phyloP scores from a whole-genome alignment of 2,113 vertebrate species.

The Puma concolor region DNA sequence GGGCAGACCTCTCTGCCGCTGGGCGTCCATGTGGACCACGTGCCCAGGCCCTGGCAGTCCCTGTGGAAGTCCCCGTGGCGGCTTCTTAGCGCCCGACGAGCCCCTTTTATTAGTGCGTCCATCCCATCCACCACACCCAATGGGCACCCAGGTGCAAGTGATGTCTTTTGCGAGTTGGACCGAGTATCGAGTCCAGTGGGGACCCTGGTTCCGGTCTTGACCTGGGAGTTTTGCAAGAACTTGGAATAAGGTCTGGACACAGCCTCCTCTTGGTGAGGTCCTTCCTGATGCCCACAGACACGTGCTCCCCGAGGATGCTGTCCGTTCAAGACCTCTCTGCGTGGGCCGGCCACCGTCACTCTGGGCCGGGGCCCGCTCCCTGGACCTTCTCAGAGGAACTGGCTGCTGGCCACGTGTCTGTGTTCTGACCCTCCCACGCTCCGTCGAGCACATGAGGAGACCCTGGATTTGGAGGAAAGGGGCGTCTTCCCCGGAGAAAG shows the following conservation, averaged over 20 bases:
- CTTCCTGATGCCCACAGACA: not conserved
- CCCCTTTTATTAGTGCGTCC: slow-evolving; percentile 60
- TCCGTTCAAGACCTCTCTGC: not conserved
- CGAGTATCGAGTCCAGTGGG: slow-evolving; percentile 13
- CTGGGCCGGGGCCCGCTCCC: not conserved
- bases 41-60: not conserved
- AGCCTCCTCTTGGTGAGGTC: not conserved
- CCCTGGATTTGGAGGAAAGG: not conserved
- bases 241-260: not conserved
- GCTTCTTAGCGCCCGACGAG: not conserved
- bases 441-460: not conserved
- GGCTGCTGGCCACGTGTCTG: not conserved
- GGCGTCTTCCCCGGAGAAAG: not conserved
- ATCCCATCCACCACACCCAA: slow-evolving; percentile 2
- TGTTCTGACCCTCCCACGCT: not conserved
- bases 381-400: no score
- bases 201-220: not conserved
- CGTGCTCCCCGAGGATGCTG: not conserved
- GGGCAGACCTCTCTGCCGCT: not conserved
- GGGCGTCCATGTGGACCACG: not conserved
- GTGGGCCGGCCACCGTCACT: no score
- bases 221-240: slow-evolving; percentile 68
- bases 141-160: slow-evolving; percentile 49
- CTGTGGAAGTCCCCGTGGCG: no score
- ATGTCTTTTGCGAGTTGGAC: slow-evolving; percentile 56